Evolutionary conservation across 2,888 invertebrate species (phyloP), one percentile per base, ranked within the genome.

Genomic region (Onchidella celtica): DNA sequence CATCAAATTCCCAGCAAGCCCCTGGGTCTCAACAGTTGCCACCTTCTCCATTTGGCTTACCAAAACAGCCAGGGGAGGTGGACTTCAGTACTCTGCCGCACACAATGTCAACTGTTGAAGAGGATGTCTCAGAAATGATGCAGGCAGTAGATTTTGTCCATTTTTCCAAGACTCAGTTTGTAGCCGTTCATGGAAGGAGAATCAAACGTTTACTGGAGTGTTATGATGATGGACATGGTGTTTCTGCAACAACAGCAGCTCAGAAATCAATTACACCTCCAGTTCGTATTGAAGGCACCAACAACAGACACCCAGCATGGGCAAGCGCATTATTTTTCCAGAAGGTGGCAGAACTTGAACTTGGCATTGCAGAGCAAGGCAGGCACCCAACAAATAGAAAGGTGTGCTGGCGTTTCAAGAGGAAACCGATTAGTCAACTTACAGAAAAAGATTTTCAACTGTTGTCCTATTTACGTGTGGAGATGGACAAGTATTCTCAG

Each of bases 261-360:
- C 87, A 87, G 72, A 86, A 87, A 70, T 87, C 87, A 59, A 87
- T 87, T n/a, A 84, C 87, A 0, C 87, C 87, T n/a, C 86, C 86
- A 65, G 87, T 87, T 47, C 76, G 83, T 27, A 79, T 86, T 65
- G 85, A 83, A 9, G 86, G 86, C 1, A 87, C 85, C 27, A 85
- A 85, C 76, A 87, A 87, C 78, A 36, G 85, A 9, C 86, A 87
- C 66, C 87, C 87, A 3, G 85, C 85, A 1, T 87, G 87, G 87
- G 87, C 85, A 0, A 85, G 86, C 2, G 87, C 85, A 14, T 75
- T 87, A n/a, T 87, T 87, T 78, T 87, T 87, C 76, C 84, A 87
- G 63, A 87, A 87, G 68, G 86, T 84, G 2, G 84, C 84, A n/a
- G 87, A 87, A 17, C 65, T 87, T 24, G 86, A 85, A n/a, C 66